Percentiles rank a stretch among this genome's conserved stretches.
phyloP scores from a whole-genome alignment of 1,140 invertebrate genomes.

The Nasonia vitripennis region DNA sequence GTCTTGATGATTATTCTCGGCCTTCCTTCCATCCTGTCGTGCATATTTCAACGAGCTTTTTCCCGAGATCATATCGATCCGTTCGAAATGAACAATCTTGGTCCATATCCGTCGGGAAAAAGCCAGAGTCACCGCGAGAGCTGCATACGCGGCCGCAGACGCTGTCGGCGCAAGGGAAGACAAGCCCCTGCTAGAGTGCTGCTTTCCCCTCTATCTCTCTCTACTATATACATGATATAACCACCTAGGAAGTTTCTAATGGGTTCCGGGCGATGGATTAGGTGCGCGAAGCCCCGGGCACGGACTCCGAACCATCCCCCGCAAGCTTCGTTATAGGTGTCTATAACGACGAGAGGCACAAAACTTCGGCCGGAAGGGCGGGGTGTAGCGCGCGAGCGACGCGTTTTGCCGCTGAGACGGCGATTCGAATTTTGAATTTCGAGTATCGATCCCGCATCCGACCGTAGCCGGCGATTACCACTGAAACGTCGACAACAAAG shows the following conservation, averaged over 20 bases:
- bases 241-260: slow-evolving; percentile 56
- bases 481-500: neutral
- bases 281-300: neutral
- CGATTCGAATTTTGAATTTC: neutral
- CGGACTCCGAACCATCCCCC: neutral
- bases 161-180: slow-evolving; percentile 6
- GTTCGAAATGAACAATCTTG: too few species aligned
- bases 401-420: neutral
- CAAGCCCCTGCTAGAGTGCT: neutral
- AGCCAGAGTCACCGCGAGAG: neutral
- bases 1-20: neutral
- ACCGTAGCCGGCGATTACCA: neutral
- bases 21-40: too few species aligned
- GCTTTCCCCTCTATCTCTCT: neutral
- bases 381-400: neutral
- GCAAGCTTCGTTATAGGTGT: neutral
- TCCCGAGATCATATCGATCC: too few species aligned
- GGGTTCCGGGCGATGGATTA: slow-evolving; percentile 49
- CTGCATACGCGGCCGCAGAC: neutral
- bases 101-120: neutral
- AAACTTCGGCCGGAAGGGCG: neutral
- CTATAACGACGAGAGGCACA: neutral
- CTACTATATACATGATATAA: slow-evolving; percentile 38
- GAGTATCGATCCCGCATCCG: neutral
- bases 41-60: too few species aligned